Percentiles rank a stretch among this genome's conserved stretches.
phyloP scores from a whole-genome alignment of 2,113 vertebrate species.

The Ia io region DNA sequence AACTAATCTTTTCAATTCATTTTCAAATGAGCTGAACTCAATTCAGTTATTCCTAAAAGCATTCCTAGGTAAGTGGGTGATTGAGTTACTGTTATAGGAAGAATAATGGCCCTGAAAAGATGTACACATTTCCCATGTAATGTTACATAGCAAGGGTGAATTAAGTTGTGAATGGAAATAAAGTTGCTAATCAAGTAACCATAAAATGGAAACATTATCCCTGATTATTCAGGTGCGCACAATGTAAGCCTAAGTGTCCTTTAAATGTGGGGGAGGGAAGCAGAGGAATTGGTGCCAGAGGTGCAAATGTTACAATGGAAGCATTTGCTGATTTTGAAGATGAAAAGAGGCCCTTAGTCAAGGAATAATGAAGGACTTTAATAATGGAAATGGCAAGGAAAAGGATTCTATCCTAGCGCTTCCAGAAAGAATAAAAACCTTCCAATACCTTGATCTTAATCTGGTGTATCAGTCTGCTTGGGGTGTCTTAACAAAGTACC shows the following conservation, averaged over 20 bases:
- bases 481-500: neutral
- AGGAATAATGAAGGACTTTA: neutral
- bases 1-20: neutral
- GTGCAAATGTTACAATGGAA: neutral
- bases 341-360: neutral
- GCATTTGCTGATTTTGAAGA: neutral
- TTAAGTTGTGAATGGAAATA: neutral
- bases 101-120: neutral
- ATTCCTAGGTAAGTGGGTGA: neutral
- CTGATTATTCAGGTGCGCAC: neutral
- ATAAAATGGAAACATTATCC: neutral
- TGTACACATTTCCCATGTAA: neutral
- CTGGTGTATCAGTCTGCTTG: neutral
- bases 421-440: neutral
- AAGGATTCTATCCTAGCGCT: neutral
- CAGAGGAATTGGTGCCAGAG: neutral
- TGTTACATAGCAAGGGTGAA: neutral
- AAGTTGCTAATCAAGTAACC: neutral
- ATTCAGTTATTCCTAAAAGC: neutral
- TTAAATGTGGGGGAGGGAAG: neutral
- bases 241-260: neutral
- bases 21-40: neutral
- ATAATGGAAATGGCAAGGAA: neutral
- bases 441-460: neutral
- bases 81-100: neutral